Percentiles rank a stretch among this genome's conserved stretches.
Conservation (phyloP, 1,140 invertebrate species). For the Drosophila persimilis region DNA sequence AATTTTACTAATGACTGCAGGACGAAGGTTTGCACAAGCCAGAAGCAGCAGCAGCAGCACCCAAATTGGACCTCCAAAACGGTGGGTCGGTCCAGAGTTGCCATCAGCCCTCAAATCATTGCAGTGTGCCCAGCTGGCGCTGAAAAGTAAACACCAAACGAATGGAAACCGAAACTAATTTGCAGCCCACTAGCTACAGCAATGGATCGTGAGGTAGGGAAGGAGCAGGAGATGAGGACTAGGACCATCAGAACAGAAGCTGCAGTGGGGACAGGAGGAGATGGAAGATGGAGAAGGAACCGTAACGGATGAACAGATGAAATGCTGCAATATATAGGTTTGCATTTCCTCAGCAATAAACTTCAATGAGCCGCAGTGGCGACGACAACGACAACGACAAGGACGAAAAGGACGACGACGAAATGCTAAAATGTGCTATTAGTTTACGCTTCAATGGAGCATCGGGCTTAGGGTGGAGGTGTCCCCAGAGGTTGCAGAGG, state of each 20-base stretch:
- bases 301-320: constrained; percentile 23
- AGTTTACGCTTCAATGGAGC: constrained; percentile 48
- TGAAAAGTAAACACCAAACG: constrained; percentile 52
- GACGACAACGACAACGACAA: constrained; percentile 31
- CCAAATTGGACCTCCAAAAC: constrained; percentile 2
- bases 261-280: constrained; percentile 23
- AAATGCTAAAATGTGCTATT: constrained; percentile 73
- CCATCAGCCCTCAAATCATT: no score
- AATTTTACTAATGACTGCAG: constrained; percentile 70
- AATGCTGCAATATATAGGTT: constrained; percentile 71
- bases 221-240: background rate
- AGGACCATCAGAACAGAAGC: background rate
- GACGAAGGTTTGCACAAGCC: constrained; percentile 34
- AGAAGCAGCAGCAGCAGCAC: constrained; percentile 2
- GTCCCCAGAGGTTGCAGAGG: background rate
- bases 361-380: constrained; percentile 63
- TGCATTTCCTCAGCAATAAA: constrained; percentile 76
- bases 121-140: constrained; percentile 24
- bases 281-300: constrained; percentile 19
- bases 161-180: constrained; percentile 73
- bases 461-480: background rate
- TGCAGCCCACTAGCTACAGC: constrained; percentile 43
- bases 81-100: no score
- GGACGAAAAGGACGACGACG: constrained; percentile 29
- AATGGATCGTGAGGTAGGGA: background rate